Evolutionary conservation across 2,797 vertebrate species (phyloP).

Genomic region (Amphiprion clarkii): DNA sequence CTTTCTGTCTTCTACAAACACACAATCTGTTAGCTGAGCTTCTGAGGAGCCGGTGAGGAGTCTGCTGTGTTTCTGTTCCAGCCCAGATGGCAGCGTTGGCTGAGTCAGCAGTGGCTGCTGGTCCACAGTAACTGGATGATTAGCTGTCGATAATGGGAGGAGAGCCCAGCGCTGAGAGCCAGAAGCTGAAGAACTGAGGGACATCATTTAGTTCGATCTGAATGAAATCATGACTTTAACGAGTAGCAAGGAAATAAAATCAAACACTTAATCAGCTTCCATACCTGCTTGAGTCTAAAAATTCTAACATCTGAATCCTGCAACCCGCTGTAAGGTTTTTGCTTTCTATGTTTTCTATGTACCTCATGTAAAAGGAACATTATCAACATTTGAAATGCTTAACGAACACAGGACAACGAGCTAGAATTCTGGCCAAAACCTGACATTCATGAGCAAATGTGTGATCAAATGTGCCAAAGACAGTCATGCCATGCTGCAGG

Average conservation of each 20-base stretch:
- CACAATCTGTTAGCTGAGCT: conserved; percentile 50
- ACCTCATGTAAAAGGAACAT: background rate
- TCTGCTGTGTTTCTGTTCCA: conserved; percentile 69
- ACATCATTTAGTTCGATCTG: conserved; percentile 24
- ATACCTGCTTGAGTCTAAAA: background rate
- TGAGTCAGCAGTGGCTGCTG: conserved; percentile 65
- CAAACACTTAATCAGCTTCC: no score
- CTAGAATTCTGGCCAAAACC: background rate
- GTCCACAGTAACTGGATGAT: conserved; percentile 57
- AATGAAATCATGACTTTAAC: conserved; percentile 21
- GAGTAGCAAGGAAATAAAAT: background rate
- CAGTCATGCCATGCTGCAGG: conserved; percentile 2
- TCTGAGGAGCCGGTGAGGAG: conserved; percentile 56
- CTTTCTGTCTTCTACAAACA: conserved; percentile 9
- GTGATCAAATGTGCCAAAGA: background rate
- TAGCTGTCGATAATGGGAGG: conserved; percentile 50
- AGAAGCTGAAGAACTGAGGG: conserved; percentile 10
- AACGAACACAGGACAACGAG: no score
- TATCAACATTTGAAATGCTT: no score
- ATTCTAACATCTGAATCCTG: no score
- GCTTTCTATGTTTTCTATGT: no score
- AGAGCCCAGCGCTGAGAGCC: conserved; percentile 12
- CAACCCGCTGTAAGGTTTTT: no score
- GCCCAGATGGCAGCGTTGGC: conserved; percentile 77
- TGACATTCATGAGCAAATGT: conserved; percentile 11